phyloP scores from a whole-genome alignment of 92 coral and sea anemone species.

The Chrysogorgia sp. region DNA sequence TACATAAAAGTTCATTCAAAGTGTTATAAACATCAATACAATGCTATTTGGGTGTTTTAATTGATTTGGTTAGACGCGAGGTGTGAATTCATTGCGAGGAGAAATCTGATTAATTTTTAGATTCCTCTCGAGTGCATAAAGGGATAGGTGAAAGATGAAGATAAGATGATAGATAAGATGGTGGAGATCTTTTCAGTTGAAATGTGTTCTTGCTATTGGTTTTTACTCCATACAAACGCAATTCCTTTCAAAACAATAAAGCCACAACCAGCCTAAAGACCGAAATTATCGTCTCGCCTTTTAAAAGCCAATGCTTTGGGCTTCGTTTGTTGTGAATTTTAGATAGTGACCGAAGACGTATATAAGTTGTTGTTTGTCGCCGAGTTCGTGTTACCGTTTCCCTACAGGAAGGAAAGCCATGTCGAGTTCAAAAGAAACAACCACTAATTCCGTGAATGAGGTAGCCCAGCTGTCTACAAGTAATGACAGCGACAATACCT shows the following conservation, averaged over 20 bases:
- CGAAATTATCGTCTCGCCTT: not conserved
- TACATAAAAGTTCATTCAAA: no score
- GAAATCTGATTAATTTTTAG: not conserved
- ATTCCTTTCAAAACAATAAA: not conserved
- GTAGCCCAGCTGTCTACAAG: not conserved
- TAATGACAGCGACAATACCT: not conserved
- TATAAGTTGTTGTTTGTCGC: not conserved
- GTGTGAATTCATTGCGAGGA: not conserved
- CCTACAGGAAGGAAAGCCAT: not conserved
- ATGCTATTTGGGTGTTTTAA: not conserved
- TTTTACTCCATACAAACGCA: constrained; percentile 6
- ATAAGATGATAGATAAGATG: constrained; percentile 24
- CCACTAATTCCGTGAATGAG: constrained; percentile 7
- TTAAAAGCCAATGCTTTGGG: not conserved
- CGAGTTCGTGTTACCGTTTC: not conserved
- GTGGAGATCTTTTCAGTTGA: not conserved
- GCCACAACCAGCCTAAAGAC: not conserved
- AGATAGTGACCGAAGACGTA: not conserved
- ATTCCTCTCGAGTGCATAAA: constrained; percentile 1
- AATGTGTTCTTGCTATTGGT: not conserved
- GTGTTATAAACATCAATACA: not conserved
- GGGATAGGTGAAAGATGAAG: constrained; percentile 31
- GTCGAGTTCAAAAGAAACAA: not conserved
- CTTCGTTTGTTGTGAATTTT: not conserved
- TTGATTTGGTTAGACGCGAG: not conserved